These are phyloP conservation scores for Bombus pascuorum DNA, from an alignment of 1,140 invertebrate genomes.

Conservation along the genomic window DNA sequence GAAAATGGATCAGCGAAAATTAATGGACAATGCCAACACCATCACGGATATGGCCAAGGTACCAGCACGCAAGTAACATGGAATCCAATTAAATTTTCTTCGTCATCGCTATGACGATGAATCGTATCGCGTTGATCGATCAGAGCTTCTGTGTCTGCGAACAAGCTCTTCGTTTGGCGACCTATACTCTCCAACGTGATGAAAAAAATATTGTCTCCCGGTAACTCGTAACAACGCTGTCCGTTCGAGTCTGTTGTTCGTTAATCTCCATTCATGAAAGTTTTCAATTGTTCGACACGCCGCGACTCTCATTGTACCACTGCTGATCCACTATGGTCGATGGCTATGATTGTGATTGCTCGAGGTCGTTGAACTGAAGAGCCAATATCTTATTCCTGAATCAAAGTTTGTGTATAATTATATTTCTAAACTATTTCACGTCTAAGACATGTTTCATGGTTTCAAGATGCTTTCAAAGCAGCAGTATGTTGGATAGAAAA, in stretches of 20 bases:
- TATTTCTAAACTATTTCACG: not conserved
- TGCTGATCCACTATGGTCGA: not conserved
- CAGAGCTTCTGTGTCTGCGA: not conserved
- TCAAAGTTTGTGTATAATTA: not conserved
- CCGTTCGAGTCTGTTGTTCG: not conserved
- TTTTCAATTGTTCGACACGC: not conserved
- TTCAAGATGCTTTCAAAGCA: too few species aligned
- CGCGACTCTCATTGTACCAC: not conserved
- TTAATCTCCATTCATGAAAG: not conserved
- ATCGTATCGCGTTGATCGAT: not conserved
- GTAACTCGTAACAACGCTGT: not conserved
- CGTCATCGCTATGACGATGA: not conserved
- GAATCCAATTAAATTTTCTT: slow-evolving; percentile 33
- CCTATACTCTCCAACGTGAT: not conserved
- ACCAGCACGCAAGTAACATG: slow-evolving; percentile 74
- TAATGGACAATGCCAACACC: slow-evolving; percentile 99
- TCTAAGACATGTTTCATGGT: not conserved
- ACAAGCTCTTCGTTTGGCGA: slow-evolving; percentile 6
- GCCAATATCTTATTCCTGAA: not conserved
- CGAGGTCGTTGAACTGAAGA: not conserved
- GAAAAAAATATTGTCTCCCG: not conserved
- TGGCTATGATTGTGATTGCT: not conserved
- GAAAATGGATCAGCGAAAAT: slow-evolving; percentile 99
- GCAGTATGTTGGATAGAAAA: too few species aligned
- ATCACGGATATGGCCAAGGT: slow-evolving; percentile 99